Evolutionary conservation across 2,797 vertebrate species (phyloP), one percentile per base, ranked within the genome.

Genomic region (Sphenodon punctatus): DNA sequence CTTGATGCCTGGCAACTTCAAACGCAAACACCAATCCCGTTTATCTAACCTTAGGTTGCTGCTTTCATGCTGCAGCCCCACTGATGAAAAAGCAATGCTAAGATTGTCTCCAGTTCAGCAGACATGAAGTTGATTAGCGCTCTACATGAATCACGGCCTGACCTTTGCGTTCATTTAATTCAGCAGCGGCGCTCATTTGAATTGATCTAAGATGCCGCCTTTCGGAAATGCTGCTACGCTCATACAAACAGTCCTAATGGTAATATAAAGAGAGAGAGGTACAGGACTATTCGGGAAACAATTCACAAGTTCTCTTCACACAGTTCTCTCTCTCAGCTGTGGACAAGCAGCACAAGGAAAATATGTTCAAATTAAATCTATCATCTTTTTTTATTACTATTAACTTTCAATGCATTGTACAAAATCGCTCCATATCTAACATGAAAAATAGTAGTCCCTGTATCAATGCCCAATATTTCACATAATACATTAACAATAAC

Each of bases 91-190:
- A 79, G 60, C 59, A 68, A 64, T 46, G 48, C 59, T 9, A n/a
- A 46, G 67, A 60, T 19, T 61, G 56, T 53, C 22, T 69, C 70
- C 76, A 68, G 63, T 43, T 71, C 71, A 63, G 70, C 76, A 78
- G 83, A 75, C 46, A 3, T 7, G 56, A 56, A 63, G 77, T 34
- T 80, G 74, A 78, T 85, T 56, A 78, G 67, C 25, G 6, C 42
- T 22, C 19, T 8, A 27, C 46, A 46, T 60, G 48, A 85, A 87
- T 85, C 84, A 67, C 65, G 59, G 73, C 38, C 67, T 75, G 76
- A 83, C 45, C 74, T 80, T 32, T 51, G 68, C 78, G 75, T 64
- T 32, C 67, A 41, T 75, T 86, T 81, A 67, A 71, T 83, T 79
- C 63, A 41, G 68, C 78, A 75, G 66, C 16, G 12, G 61, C 3